Conservation (phyloP, 2,113 vertebrate genomes). For the Calypte anna region DNA sequence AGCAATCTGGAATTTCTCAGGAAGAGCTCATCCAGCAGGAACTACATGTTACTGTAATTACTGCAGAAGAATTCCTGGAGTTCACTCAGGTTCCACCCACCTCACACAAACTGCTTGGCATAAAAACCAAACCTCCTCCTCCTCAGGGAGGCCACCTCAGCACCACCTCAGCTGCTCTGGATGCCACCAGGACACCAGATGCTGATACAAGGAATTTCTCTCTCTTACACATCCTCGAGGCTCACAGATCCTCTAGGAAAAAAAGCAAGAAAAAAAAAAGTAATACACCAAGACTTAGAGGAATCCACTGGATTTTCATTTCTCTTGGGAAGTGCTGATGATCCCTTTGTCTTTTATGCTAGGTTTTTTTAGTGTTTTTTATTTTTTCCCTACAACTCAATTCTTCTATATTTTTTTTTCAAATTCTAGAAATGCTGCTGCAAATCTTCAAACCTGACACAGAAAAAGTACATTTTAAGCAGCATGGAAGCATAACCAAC, state of each 20-base stretch:
- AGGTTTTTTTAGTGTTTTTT: no score
- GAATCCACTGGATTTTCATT: neutral
- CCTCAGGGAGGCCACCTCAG: neutral
- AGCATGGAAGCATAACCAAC: neutral
- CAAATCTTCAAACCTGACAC: neutral
- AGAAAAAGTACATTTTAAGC: neutral
- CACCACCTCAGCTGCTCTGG: rapidly evolving
- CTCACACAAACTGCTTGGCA: neutral
- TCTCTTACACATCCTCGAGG: neutral
- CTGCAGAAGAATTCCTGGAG: rapidly evolving
- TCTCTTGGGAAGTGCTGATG: neutral
- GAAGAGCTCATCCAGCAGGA: neutral
- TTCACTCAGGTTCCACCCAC: neutral
- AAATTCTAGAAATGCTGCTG: neutral
- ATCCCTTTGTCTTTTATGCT: neutral
- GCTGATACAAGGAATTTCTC: rapidly evolving
- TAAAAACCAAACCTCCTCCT: neutral
- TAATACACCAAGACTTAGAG: neutral
- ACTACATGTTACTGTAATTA: rapidly evolving
- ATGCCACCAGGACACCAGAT: neutral
- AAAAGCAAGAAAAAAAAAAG: neutral
- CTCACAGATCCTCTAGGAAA: neutral
- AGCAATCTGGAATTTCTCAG: neutral
- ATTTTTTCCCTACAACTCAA: neutral
- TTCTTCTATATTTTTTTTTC: neutral